These are phyloP conservation scores for Halichoeres trimaculatus DNA, from an alignment of 2,113 vertebrate species.

Conservation along the genomic window DNA sequence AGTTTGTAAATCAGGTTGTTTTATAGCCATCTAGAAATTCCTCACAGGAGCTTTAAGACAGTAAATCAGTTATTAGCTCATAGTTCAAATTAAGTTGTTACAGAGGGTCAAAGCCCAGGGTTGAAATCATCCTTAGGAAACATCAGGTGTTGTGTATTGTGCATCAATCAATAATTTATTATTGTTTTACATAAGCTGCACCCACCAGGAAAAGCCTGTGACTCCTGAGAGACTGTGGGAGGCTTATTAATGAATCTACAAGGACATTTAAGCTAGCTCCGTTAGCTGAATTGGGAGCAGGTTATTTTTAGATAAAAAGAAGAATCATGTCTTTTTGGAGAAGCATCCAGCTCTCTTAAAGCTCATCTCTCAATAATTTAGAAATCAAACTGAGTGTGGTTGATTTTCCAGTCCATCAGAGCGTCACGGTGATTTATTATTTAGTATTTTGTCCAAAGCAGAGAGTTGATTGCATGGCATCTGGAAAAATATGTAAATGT, in stretches of 20 bases:
- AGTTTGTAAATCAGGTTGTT: too few relatives aligned
- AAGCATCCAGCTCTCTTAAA: constrained; percentile 32
- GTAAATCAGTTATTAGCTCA: too few relatives aligned
- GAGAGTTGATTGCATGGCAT: constrained; percentile 19
- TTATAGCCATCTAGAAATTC: too few relatives aligned
- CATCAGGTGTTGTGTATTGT: constrained; percentile 57
- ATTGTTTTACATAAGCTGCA: constrained; percentile 59
- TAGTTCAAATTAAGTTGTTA: background rate
- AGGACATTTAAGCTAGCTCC: constrained; percentile 47
- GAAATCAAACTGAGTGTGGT: constrained; percentile 35
- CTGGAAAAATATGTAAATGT: constrained; percentile 24
- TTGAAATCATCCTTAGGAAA: constrained; percentile 10
- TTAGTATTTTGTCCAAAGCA: constrained; percentile 53
- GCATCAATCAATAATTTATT: constrained; percentile 65
- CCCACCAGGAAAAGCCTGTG: constrained; percentile 14
- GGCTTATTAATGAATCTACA: constrained; percentile 54
- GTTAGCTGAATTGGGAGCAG: constrained; percentile 51
- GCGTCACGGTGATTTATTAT: constrained; percentile 47
- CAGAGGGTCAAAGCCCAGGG: background rate
- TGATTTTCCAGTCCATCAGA: constrained; percentile 40
- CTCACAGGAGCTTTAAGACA: too few relatives aligned
- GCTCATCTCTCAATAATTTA: constrained; percentile 59
- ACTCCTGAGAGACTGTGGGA: constrained; percentile 28
- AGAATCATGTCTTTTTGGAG: background rate
- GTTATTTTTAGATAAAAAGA: constrained; percentile 47